These are phyloP conservation scores for Holocentrus rufus DNA, from an alignment of 2,797 vertebrate species.

Conservation along the genomic window DNA sequence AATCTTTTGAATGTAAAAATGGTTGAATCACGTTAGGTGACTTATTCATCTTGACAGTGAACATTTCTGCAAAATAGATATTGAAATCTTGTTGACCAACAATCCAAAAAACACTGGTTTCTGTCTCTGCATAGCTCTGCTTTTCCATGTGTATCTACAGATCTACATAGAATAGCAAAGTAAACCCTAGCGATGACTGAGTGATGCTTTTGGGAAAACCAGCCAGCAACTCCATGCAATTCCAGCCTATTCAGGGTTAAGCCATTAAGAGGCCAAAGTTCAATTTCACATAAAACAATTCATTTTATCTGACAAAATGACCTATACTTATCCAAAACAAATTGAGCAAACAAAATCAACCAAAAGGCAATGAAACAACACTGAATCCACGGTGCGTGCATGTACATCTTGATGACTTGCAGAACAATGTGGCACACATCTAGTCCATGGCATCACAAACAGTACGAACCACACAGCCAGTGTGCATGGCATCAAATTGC, in stretches of 20 bases:
- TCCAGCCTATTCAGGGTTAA: background rate
- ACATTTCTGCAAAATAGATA: conserved; percentile 16
- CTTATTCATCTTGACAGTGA: no score
- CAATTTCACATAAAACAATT: background rate
- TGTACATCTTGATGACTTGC: conserved; percentile 13
- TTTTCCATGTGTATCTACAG: conserved; percentile 5
- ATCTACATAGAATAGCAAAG: background rate
- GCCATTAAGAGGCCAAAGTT: background rate
- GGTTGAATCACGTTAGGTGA: background rate
- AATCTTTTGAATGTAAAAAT: conserved; percentile 10
- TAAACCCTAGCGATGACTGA: background rate
- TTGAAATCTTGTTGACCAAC: conserved; percentile 20
- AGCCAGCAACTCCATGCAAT: background rate
- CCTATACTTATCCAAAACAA: conserved; percentile 21
- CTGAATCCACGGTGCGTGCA: conserved; percentile 18
- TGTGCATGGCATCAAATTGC: conserved; percentile 9
- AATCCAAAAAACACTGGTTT: background rate
- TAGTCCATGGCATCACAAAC: conserved; percentile 43
- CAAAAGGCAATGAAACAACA: conserved; percentile 56
- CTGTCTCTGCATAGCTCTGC: background rate
- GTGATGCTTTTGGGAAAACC: background rate
- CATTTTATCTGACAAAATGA: background rate
- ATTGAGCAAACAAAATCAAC: background rate
- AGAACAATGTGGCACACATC: conserved; percentile 41
- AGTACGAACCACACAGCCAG: conserved; percentile 42